Percentiles rank a stretch among this genome's conserved stretches.
Evolutionary conservation across 2,888 invertebrate species (phyloP).

Genomic region (Byasa hedistus): DNA sequence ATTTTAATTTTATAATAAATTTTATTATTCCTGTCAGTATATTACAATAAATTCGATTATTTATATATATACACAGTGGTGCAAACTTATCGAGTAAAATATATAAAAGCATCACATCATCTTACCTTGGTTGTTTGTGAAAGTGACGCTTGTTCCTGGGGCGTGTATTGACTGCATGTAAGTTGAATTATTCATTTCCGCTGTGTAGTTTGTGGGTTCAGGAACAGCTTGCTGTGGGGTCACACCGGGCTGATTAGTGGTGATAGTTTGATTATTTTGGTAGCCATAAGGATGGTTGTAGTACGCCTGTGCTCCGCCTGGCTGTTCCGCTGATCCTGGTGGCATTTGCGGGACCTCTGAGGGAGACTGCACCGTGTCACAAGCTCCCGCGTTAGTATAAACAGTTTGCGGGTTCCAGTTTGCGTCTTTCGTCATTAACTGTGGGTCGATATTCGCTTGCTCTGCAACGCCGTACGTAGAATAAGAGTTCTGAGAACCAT

Average conservation of each 20-base stretch:
- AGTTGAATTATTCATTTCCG: constrained; percentile 61
- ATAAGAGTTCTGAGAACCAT: constrained; percentile 79
- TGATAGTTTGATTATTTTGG: constrained; percentile 43
- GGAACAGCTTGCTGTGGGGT: constrained; percentile 44
- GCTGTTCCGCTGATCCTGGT: constrained; percentile 36
- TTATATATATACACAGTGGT: constrained; percentile 10
- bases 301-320: constrained; percentile 53
- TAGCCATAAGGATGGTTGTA: constrained; percentile 77
- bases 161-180: constrained; percentile 64
- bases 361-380: constrained; percentile 72
- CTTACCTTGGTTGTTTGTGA: constrained; percentile 68
- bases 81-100: background rate
- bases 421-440: constrained; percentile 46
- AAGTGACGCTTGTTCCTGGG: constrained; percentile 57
- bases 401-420: constrained; percentile 56
- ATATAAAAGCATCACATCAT: constrained; percentile 36
- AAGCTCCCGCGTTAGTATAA: constrained; percentile 74
- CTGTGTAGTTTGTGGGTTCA: constrained; percentile 56
- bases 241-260: constrained; percentile 52
- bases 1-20: constrained; percentile 38
- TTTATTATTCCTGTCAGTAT: constrained; percentile 24
- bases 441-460: constrained; percentile 48
- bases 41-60: constrained; percentile 24
- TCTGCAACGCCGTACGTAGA: constrained; percentile 42
- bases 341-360: constrained; percentile 55